phyloP scores from a whole-genome alignment of 2,797 vertebrate species.

The Pangasius krempfi region DNA sequence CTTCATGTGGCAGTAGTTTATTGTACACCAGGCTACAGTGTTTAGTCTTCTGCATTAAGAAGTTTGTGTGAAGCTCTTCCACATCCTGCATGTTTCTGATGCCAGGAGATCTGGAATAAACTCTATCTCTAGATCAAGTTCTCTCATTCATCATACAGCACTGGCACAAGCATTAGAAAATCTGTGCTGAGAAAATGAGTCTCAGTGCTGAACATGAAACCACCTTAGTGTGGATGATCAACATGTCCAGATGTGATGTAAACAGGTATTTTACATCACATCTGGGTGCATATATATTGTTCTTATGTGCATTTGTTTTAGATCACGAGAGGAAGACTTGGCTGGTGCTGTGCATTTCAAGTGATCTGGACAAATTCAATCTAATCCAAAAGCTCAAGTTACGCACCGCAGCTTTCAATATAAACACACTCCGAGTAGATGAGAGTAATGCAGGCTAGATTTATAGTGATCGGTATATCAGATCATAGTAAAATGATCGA shows the following conservation, averaged over 20 bases:
- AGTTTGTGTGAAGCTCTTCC: neutral
- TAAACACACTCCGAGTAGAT: neutral
- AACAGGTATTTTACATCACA: neutral
- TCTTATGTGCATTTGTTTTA: neutral
- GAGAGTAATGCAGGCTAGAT: neutral
- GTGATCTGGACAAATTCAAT: slow-evolving; percentile 17
- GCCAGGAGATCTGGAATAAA: neutral
- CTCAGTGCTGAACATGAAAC: neutral
- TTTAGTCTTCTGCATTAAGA: neutral
- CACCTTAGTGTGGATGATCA: neutral
- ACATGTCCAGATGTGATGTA: neutral
- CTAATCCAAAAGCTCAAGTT: slow-evolving; percentile 6
- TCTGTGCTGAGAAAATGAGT: neutral
- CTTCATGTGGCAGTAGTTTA: neutral
- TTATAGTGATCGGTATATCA: neutral
- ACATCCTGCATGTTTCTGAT: neutral
- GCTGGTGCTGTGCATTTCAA: neutral
- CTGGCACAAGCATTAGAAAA: too few species aligned
- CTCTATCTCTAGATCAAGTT: neutral
- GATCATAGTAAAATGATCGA: neutral
- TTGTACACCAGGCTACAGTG: neutral
- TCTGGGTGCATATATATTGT: neutral
- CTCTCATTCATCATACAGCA: neutral
- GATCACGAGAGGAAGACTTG: neutral
- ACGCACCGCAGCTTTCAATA: neutral